A percentile compares a stretch with the other conserved stretches of the same genome.
These are phyloP conservation scores for Listronotus bonariensis DNA, from an alignment of 1,140 invertebrate species.

Conservation along the genomic window DNA sequence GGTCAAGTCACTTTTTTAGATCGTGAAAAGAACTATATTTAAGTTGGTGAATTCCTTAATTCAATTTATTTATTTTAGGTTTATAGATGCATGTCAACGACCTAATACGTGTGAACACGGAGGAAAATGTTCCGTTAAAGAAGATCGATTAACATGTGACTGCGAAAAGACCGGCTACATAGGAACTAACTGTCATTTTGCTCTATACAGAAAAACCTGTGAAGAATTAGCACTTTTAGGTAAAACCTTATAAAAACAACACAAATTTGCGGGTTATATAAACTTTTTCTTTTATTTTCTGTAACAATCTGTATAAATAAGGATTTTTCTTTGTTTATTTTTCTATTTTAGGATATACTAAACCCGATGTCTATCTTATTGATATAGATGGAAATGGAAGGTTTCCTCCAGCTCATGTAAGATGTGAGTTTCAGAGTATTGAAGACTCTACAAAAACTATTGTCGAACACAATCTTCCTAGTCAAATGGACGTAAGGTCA, in stretches of 20 bases:
- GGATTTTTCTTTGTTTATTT: slow-evolving; percentile 5
- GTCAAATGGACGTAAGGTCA: slow-evolving; percentile 84
- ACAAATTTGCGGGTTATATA: too few relatives aligned
- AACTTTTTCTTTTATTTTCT: too few relatives aligned
- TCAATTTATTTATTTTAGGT: slow-evolving; percentile 55
- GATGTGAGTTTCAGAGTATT: slow-evolving; percentile 83
- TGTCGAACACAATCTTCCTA: slow-evolving; percentile 89
- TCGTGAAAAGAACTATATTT: background rate
- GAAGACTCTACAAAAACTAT: slow-evolving; percentile 88
- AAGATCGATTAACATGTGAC: slow-evolving; percentile 85
- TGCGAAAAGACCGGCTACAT: slow-evolving; percentile 86
- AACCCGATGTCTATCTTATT: slow-evolving; percentile 87
- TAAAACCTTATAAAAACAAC: slow-evolving; percentile 8
- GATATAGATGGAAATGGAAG: slow-evolving; percentile 93
- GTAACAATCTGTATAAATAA: background rate
- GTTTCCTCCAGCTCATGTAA: slow-evolving; percentile 86
- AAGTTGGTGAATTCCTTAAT: too few relatives aligned
- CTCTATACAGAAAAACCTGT: slow-evolving; percentile 86
- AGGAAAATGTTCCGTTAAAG: slow-evolving; percentile 85
- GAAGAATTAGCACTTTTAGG: slow-evolving; percentile 86
- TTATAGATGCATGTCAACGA: slow-evolving; percentile 85
- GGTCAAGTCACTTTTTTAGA: too few relatives aligned
- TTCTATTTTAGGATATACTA: slow-evolving; percentile 66
- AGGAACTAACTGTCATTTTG: slow-evolving; percentile 92
- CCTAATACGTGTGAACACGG: slow-evolving; percentile 91